Conservation (phyloP, 2,797 vertebrate genomes). For the Rousettus madagascariensis region DNA sequence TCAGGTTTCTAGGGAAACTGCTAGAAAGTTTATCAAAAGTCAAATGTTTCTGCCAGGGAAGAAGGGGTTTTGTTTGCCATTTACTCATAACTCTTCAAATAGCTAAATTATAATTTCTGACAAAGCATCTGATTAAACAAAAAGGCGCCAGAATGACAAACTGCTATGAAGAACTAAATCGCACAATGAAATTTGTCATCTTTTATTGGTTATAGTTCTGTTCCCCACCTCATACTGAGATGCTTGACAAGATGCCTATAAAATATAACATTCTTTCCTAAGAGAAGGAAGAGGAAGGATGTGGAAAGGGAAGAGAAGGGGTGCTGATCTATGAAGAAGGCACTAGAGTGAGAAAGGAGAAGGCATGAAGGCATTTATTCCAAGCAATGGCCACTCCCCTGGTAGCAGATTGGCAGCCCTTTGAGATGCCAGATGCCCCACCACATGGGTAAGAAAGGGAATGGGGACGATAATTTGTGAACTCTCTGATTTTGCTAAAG, state of each 20-base stretch:
- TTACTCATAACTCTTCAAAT: not conserved
- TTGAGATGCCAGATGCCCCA: not conserved
- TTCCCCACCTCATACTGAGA: not conserved
- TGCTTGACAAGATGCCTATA: not conserved
- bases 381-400: not conserved
- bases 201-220: not conserved
- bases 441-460: not conserved
- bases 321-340: not conserved
- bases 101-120: not conserved
- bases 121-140: not conserved
- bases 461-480: not conserved
- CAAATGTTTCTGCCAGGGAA: not conserved
- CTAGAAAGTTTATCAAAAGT: not conserved
- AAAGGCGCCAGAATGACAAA: not conserved
- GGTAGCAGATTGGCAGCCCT: not conserved
- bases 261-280: conserved; percentile 10
- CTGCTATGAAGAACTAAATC: not conserved
- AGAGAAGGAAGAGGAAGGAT: not conserved
- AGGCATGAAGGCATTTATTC: not conserved
- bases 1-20: not conserved
- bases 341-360: not conserved
- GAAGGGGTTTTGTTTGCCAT: not conserved
- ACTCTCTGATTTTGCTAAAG: not conserved
- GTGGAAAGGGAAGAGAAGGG: not conserved
- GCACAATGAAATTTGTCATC: not conserved